Conservation (phyloP, 1,140 invertebrate genomes). For the Acromyrmex heyeri region DNA sequence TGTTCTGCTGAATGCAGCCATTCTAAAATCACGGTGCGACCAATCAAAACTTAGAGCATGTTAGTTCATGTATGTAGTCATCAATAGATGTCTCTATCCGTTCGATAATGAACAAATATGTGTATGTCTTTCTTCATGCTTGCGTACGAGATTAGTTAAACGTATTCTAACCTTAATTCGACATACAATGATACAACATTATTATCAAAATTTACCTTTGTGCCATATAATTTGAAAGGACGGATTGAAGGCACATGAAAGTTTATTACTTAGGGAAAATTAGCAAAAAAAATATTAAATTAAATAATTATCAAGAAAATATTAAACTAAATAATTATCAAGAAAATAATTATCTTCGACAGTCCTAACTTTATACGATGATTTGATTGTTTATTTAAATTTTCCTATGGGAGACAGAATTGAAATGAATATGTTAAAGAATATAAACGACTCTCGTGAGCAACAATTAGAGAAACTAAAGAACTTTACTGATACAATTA, state of each 20-base stretch:
- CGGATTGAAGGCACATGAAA: too few species aligned
- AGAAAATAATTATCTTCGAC: background rate
- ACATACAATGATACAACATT: background rate
- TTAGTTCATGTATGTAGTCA: background rate
- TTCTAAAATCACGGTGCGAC: background rate
- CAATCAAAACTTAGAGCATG: background rate
- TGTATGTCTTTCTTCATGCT: background rate
- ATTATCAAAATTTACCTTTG: background rate
- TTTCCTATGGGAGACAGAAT: background rate
- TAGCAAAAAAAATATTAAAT: too few species aligned
- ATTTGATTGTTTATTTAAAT: background rate
- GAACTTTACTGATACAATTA: slow-evolving; percentile 65
- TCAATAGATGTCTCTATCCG: background rate
- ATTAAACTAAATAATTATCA: too few species aligned
- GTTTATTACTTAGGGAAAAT: too few species aligned
- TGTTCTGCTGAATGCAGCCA: too few species aligned
- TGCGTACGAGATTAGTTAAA: background rate
- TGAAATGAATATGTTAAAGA: slow-evolving; percentile 42
- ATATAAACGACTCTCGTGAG: slow-evolving; percentile 51
- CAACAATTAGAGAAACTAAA: slow-evolving; percentile 66
- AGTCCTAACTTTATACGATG: background rate
- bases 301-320: too few species aligned
- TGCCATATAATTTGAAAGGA: too few species aligned
- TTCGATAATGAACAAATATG: background rate
- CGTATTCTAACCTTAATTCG: background rate